Percentiles rank a stretch among this genome's conserved stretches.
Evolutionary conservation across 2,113 vertebrate genomes (phyloP).

Genomic region (Uropsilus gracilis): DNA sequence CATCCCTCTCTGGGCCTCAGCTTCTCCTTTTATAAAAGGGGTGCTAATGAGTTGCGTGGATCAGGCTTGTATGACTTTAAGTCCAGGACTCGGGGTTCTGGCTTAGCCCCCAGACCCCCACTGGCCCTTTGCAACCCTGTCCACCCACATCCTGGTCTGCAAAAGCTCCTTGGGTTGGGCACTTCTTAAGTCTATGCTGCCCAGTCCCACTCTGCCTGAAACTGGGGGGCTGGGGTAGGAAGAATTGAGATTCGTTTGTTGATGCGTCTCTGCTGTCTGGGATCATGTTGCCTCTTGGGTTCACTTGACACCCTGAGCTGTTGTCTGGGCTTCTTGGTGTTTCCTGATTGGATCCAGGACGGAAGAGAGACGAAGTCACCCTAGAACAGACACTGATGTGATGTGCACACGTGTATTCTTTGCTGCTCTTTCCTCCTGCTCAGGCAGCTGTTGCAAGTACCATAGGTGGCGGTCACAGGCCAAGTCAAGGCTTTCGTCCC

Average conservation of each 20-base stretch:
- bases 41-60: neutral
- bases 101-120: neutral
- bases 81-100: neutral
- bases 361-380: neutral
- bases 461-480: too few relatives aligned
- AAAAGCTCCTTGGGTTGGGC: neutral
- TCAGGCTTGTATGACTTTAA: neutral
- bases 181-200: neutral
- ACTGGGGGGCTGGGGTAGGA: too few relatives aligned
- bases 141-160: neutral
- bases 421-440: neutral
- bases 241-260: too few relatives aligned
- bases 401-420: too few relatives aligned
- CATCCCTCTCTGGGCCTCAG: neutral
- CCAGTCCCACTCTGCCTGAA: neutral
- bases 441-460: too few relatives aligned
- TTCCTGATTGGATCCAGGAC: neutral
- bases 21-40: neutral
- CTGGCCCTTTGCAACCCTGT: neutral
- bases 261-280: fast-evolving
- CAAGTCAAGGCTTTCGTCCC: too few relatives aligned
- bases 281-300: neutral
- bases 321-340: neutral
- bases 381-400: too few relatives aligned
- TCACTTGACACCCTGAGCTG: neutral